Conservation (phyloP, 1,140 invertebrate genomes). For the Acromyrmex charruanus region DNA sequence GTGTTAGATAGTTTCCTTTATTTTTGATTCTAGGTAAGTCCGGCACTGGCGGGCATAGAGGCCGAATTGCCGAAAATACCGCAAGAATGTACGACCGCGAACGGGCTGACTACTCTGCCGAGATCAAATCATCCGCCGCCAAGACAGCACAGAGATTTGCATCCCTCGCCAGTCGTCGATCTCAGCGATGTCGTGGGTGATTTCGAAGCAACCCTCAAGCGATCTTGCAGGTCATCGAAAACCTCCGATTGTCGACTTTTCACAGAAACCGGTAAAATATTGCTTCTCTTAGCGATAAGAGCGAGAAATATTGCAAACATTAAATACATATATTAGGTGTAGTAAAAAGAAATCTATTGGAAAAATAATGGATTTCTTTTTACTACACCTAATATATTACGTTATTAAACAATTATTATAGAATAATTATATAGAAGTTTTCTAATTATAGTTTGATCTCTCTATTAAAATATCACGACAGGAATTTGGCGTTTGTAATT, state of each 20-base stretch:
- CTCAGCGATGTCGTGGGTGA: slow-evolving; percentile 91
- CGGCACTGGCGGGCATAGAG: slow-evolving; percentile 76
- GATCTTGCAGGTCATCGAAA: slow-evolving; percentile 83
- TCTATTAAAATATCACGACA: not conserved
- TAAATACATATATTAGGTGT: not conserved
- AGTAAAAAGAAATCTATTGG: too few relatives aligned
- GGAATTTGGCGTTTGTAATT: not conserved
- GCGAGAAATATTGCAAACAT: not conserved
- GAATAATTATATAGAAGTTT: not conserved
- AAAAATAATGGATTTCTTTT: too few relatives aligned
- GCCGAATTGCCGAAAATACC: slow-evolving; percentile 79
- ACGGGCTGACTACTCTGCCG: slow-evolving; percentile 64
- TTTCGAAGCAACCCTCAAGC: slow-evolving; percentile 90
- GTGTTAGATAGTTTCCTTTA: slow-evolving; percentile 38
- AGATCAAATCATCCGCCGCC: slow-evolving; percentile 67
- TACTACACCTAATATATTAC: not conserved
- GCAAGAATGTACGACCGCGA: slow-evolving; percentile 77
- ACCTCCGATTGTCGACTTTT: slow-evolving; percentile 60
- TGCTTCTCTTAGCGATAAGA: not conserved
- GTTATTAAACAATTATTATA: not conserved
- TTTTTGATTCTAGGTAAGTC: slow-evolving; percentile 78
- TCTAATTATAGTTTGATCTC: not conserved
- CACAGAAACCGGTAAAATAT: slow-evolving; percentile 72
- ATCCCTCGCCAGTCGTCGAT: slow-evolving; percentile 76
- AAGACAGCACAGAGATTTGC: slow-evolving; percentile 50